Base-by-base conservation (phyloP, 2,797 vertebrate genomes). In the Xiphophorus birchmanni region DNA sequence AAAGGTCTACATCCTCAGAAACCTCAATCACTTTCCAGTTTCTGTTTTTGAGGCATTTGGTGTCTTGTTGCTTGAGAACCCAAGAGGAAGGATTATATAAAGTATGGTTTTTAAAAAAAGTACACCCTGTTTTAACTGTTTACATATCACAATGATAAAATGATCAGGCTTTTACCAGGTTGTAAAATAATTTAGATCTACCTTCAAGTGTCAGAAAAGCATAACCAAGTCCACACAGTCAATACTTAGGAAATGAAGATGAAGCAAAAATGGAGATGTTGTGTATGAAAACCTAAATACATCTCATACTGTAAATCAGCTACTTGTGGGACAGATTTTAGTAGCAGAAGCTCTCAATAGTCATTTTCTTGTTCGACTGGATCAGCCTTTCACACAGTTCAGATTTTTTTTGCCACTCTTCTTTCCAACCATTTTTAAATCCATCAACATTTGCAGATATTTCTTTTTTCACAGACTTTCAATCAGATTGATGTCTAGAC, bases 1-100 rank as follows among this genome's bases (percentile, higher is more conserved):
- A 82, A 73, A 47, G 48, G 56, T 35, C 56, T 69, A 54, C 73
- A 71, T 76, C 47, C 29, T 35, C 11, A 42, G 75, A 79, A 80
- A 81, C 37, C 44, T 78, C 60, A 35, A 26, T 42, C 65, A 42
- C 21, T 42, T 69, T 42, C 21, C 11, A 42, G 21, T 69, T 69
- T 69, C 1, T 42, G 37, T 69, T 5, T 69, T 69, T 12, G 21
- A 69, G 37, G 37, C 2, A 42, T 69, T 69, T 42, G 18, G 18
- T 69, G 65, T 69, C 18, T 69, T 42, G 21, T 2, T 69, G 65
- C 65, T 42, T 69, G 37, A 67, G 9, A 40, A 40, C 17, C 18
- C 35, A 67, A 21, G 35, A 42, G 4, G 10, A 69, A 69, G 21
- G 4, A 42, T 65, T 21, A 37, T 69, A 69, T 42, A 13, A 4